Percentiles rank a stretch among this genome's conserved stretches.
These are phyloP conservation scores for Pocillopora meandrina DNA, from an alignment of 92 coral and sea anemone genomes.

Conservation along the genomic window DNA sequence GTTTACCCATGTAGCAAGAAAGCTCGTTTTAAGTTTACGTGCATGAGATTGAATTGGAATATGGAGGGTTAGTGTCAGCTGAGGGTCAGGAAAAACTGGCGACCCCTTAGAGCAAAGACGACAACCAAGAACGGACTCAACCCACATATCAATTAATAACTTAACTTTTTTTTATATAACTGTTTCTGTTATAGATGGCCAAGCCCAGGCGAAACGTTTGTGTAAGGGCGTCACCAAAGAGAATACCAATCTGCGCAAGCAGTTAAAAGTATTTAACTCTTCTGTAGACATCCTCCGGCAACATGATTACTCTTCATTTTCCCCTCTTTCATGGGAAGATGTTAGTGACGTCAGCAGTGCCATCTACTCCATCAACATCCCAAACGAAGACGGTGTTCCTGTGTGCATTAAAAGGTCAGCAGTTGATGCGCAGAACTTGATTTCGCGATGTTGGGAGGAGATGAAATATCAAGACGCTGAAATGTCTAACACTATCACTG, in stretches of 20 bases:
- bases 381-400: constrained; percentile 34
- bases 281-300: constrained; percentile 56
- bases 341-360: constrained; percentile 53
- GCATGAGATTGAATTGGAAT: no score
- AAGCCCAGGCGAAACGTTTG: constrained; percentile 59
- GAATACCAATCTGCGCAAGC: constrained; percentile 48
- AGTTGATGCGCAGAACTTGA: constrained; percentile 46
- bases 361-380: constrained; percentile 28
- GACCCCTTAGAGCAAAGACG: no score
- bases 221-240: constrained; percentile 52
- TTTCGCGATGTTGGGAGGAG: constrained; percentile 60
- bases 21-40: no score
- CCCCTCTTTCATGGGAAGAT: constrained; percentile 57
- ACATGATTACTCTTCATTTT: constrained; percentile 30
- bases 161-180: no score
- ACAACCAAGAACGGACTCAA: no score
- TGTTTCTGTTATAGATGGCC: constrained; percentile 61
- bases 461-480: constrained; percentile 37
- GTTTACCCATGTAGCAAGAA: no score
- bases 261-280: constrained; percentile 49
- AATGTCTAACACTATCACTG: constrained; percentile 34
- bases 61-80: no score
- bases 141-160: no score
- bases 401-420: constrained; percentile 51
- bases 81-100: no score